These are phyloP conservation scores for Piaya cayana DNA, from an alignment of 2,113 vertebrate genomes.

Conservation along the genomic window DNA sequence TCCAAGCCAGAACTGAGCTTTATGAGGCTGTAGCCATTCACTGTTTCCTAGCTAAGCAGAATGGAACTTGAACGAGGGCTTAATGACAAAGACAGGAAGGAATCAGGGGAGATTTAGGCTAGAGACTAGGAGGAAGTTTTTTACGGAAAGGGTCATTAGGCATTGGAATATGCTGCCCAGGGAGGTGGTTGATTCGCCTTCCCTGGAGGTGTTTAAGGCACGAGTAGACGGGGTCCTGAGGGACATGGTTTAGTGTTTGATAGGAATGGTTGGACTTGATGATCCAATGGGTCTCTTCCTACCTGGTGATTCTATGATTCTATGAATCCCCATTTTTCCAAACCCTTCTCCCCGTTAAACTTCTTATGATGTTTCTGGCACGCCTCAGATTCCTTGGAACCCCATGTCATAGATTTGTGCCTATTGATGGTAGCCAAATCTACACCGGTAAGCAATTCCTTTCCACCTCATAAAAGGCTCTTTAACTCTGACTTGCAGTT, in stretches of 20 bases:
- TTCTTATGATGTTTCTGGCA: not conserved
- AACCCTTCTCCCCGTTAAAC: accelerated
- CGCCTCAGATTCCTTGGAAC: not conserved
- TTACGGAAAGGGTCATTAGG: too few relatives aligned
- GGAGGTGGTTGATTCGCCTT: too few relatives aligned
- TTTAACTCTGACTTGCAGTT: not conserved
- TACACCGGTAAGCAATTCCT: not conserved
- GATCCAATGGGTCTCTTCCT: too few relatives aligned
- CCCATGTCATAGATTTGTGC: not conserved
- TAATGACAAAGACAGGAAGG: not conserved
- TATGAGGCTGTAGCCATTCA: not conserved
- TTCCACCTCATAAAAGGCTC: not conserved
- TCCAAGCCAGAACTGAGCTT: not conserved
- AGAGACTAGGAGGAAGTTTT: too few relatives aligned
- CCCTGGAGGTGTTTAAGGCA: too few relatives aligned
- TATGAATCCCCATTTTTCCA: not conserved
- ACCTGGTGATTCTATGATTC: too few relatives aligned
- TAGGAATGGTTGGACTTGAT: too few relatives aligned
- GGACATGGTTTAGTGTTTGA: too few relatives aligned
- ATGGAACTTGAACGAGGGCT: accelerated
- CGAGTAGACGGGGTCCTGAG: too few relatives aligned
- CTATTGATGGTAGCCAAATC: not conserved
- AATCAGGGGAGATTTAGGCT: too few relatives aligned
- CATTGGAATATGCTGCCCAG: too few relatives aligned
- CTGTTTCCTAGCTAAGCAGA: not conserved